phyloP scores from a whole-genome alignment of 2,888 invertebrate species.

The Ormyrus rosae region DNA sequence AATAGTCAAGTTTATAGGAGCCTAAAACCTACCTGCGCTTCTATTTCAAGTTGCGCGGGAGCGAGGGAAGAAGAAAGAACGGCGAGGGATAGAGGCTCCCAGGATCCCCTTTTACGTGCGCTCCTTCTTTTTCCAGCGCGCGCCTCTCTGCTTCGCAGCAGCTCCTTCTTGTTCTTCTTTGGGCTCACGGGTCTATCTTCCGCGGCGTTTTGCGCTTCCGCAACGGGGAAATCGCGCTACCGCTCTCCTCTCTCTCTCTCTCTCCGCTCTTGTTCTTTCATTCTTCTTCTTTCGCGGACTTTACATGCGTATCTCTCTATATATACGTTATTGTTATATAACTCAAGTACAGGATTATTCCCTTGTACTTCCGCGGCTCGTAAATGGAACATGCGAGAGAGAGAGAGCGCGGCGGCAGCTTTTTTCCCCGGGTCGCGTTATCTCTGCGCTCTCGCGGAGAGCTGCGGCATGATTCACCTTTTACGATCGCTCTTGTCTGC shows the following conservation, averaged over 20 bases:
- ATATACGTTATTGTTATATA: constrained; percentile 34
- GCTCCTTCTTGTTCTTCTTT: not conserved
- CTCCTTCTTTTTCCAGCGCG: constrained; percentile 6
- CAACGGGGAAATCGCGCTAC: constrained; percentile 24
- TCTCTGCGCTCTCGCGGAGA: not conserved
- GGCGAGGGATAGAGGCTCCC: not conserved
- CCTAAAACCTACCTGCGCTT: constrained; percentile 29
- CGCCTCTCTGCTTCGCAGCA: not conserved
- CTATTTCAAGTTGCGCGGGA: constrained; percentile 16
- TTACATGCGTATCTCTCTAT: constrained; percentile 10
- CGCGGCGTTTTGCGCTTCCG: not conserved
- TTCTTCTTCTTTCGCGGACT: constrained; percentile 17
- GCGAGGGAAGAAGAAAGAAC: not conserved
- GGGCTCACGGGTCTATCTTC: not conserved
- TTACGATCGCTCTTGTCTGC: constrained; percentile 48
- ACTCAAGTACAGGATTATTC: constrained; percentile 32
- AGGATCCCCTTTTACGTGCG: constrained; percentile 25
- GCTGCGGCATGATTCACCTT: constrained; percentile 29
- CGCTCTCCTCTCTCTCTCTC: not conserved
- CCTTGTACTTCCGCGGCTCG: constrained; percentile 34
- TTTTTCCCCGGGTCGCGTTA: not conserved
- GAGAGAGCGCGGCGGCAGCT: not conserved
- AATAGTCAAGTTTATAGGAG: constrained; percentile 46
- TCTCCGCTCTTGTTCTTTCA: constrained; percentile 10
- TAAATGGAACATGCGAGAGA: constrained; percentile 34